Conservation (phyloP, 2,113 vertebrate species). For the Misgurnus mizolepis region DNA sequence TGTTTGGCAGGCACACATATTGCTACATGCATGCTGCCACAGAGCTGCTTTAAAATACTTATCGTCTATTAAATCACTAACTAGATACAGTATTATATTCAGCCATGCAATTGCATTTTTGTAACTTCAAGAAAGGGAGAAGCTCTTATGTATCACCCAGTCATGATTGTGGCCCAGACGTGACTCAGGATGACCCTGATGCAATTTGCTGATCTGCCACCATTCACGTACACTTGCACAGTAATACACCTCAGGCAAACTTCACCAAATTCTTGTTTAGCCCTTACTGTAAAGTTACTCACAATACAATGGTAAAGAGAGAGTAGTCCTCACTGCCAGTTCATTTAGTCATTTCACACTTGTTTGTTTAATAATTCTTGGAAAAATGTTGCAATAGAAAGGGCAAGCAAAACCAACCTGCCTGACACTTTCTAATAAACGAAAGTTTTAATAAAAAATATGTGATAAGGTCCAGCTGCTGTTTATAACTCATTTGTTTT, state of each 20-base stretch:
- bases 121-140: too few species aligned
- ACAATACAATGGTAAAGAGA: neutral
- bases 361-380: too few species aligned
- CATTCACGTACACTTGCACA: neutral
- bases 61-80: too few species aligned
- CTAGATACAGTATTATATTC: neutral
- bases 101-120: too few species aligned
- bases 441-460: too few species aligned
- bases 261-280: neutral
- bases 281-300: neutral
- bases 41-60: too few species aligned
- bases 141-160: neutral
- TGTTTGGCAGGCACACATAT: too few species aligned
- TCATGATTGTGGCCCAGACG: neutral
- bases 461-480: too few species aligned
- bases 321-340: too few species aligned
- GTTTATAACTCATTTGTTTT: too few species aligned
- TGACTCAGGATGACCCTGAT: slow-evolving; percentile 28
- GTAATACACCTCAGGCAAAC: slow-evolving; percentile 7
- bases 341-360: too few species aligned
- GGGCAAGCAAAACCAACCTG: neutral
- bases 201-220: slow-evolving; percentile 3
- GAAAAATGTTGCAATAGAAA: neutral
- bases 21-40: too few species aligned
- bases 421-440: neutral